phyloP scores from a whole-genome alignment of 1,140 invertebrate genomes.

The Plectus sambesii region DNA sequence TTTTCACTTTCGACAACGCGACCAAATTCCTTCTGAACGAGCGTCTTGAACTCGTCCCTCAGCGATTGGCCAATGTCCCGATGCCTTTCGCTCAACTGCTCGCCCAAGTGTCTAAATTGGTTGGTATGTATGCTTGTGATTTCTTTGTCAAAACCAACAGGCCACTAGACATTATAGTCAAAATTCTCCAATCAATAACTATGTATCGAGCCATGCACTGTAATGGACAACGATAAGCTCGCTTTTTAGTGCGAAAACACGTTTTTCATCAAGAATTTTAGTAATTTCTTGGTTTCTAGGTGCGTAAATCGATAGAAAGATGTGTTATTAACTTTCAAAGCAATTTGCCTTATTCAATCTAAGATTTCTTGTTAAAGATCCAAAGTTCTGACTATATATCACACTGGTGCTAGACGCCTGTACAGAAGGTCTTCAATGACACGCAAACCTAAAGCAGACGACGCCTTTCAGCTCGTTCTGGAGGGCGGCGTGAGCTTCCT shows the following conservation, averaged over 20 bases:
- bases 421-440: too few species aligned
- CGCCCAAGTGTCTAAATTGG: constrained; percentile 67
- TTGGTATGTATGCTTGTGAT: neutral
- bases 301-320: neutral
- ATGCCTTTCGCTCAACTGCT: constrained; percentile 90
- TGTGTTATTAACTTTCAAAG: neutral
- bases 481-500: constrained; percentile 86
- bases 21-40: constrained; percentile 79
- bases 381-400: neutral
- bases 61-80: constrained; percentile 93
- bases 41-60: constrained; percentile 80
- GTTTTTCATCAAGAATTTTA: too few species aligned
- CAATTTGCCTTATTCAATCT: too few species aligned
- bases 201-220: too few species aligned
- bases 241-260: too few species aligned
- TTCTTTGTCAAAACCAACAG: neutral
- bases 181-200: too few species aligned
- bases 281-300: too few species aligned
- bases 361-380: too few species aligned
- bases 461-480: constrained; percentile 74
- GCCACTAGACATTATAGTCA: too few species aligned
- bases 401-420: too few species aligned
- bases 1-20: constrained; percentile 59
- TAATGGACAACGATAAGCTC: too few species aligned
- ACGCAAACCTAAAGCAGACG: constrained; percentile 78